These are phyloP conservation scores for Drosophila anomalipes DNA, from an alignment of 2,888 invertebrate species.

Conservation along the genomic window DNA sequence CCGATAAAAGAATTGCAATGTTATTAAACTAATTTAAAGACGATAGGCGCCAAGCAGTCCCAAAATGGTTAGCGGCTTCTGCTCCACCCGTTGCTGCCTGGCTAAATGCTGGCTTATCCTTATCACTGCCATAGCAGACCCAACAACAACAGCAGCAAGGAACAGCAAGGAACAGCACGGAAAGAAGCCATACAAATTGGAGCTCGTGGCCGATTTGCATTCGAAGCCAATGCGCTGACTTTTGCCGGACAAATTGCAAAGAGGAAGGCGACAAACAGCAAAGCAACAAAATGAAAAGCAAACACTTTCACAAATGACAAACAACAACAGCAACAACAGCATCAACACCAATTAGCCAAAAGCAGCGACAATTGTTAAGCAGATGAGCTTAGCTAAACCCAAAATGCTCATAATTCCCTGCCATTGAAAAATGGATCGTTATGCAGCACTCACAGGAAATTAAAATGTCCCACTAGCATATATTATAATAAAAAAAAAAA, in stretches of 20 bases:
- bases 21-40: slow-evolving; percentile 81
- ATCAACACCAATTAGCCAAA: slow-evolving; percentile 36
- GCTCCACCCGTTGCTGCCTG: slow-evolving; percentile 2
- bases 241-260: slow-evolving; percentile 55
- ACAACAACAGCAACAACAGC: slow-evolving; percentile 51
- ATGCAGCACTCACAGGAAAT: neutral
- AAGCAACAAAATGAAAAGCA: slow-evolving; percentile 67
- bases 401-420: slow-evolving; percentile 11
- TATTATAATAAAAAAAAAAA: too few relatives aligned
- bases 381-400: slow-evolving; percentile 14
- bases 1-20: slow-evolving; percentile 70
- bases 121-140: slow-evolving; percentile 55
- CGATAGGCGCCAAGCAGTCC: slow-evolving; percentile 63
- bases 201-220: slow-evolving; percentile 73
- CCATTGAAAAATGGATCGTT: slow-evolving; percentile 1
- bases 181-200: slow-evolving; percentile 69
- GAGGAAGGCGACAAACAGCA: slow-evolving; percentile 22
- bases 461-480: neutral
- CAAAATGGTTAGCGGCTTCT: slow-evolving; percentile 14
- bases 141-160: slow-evolving; percentile 25
- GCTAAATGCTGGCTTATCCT: slow-evolving; percentile 50
- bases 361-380: slow-evolving; percentile 51
- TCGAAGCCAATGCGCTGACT: slow-evolving; percentile 75
- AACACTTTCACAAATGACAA: slow-evolving; percentile 58
- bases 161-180: slow-evolving; percentile 11